phyloP scores from a whole-genome alignment of 2,113 vertebrate species.

The Amphilophus citrinellus region DNA sequence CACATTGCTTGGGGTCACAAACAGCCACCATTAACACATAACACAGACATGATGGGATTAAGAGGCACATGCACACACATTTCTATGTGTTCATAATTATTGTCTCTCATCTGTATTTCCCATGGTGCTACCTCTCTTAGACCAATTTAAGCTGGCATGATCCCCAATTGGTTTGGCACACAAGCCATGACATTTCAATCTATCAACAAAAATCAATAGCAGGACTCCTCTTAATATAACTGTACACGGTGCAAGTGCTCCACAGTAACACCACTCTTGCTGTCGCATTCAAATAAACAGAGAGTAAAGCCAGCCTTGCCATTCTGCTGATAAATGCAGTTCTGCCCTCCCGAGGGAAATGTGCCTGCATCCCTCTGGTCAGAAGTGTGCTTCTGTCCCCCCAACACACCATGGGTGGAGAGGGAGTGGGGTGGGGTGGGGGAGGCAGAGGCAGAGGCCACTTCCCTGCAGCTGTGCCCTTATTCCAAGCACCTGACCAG shows the following conservation, averaged over 20 bases:
- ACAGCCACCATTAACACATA: conserved; percentile 48
- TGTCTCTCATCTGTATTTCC: conserved; percentile 42
- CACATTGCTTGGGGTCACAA: conserved; percentile 57
- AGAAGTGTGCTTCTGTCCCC: conserved; percentile 55
- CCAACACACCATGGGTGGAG: conserved; percentile 50
- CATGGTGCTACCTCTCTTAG: background rate
- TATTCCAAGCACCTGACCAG: conserved; percentile 79
- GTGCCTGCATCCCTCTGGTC: conserved; percentile 74
- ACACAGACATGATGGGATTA: conserved; percentile 2
- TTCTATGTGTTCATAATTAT: conserved; percentile 34
- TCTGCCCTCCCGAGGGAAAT: conserved; percentile 67
- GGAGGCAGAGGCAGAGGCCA: conserved; percentile 32
- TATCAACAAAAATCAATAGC: conserved; percentile 74
- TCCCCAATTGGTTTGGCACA: conserved; percentile 58
- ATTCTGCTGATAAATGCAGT: conserved; percentile 78
- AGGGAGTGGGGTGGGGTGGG: conserved; percentile 20
- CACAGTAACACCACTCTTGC: conserved; percentile 44
- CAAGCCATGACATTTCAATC: conserved; percentile 74
- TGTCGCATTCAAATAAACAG: conserved; percentile 68
- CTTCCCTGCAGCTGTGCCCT: conserved; percentile 78
- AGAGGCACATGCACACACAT: conserved; percentile 3
- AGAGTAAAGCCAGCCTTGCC: conserved; percentile 54
- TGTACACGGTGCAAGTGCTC: conserved; percentile 48
- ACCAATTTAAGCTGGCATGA: conserved; percentile 55
- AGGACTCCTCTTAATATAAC: conserved; percentile 54